These are phyloP conservation scores for Thamnaconus septentrionalis DNA, from an alignment of 2,113 vertebrate species.

Conservation along the genomic window DNA sequence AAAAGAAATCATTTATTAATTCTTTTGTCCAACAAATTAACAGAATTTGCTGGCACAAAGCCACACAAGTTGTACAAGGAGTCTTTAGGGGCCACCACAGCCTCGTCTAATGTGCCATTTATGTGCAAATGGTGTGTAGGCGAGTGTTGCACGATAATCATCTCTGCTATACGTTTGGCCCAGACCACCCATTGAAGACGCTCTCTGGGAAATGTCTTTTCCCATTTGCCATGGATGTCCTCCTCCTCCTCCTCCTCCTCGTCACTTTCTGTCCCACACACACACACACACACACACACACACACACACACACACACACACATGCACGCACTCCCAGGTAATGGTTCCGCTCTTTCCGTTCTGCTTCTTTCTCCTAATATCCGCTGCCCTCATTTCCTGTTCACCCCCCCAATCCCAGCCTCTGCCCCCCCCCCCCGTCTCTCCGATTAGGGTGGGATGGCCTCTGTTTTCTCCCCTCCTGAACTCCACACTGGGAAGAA, in stretches of 20 bases:
- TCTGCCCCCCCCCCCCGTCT: background rate
- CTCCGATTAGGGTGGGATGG: conserved; percentile 20
- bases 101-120: conserved; percentile 42
- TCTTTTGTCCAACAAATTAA: no score
- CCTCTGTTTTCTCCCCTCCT: conserved; percentile 12
- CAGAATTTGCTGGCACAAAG: no score
- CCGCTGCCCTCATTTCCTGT: conserved; percentile 6
- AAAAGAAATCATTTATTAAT: no score
- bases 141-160: conserved; percentile 35
- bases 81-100: no score
- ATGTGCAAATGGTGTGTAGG: conserved; percentile 53
- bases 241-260: conserved; percentile 19
- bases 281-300: no score
- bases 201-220: conserved; percentile 26
- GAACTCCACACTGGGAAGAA: conserved; percentile 24
- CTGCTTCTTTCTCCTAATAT: background rate
- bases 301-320: background rate
- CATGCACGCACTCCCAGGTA: conserved; percentile 8
- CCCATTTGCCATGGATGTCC: conserved; percentile 30
- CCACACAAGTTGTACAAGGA: no score
- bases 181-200: conserved; percentile 21
- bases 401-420: background rate
- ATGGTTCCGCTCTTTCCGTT: conserved; percentile 1
- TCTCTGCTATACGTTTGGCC: conserved; percentile 3
- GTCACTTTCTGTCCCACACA: no score